Percentiles rank a stretch among this genome's conserved stretches.
Conservation (phyloP, 2,113 vertebrate genomes). For the Craseonycteris thonglongyai region DNA sequence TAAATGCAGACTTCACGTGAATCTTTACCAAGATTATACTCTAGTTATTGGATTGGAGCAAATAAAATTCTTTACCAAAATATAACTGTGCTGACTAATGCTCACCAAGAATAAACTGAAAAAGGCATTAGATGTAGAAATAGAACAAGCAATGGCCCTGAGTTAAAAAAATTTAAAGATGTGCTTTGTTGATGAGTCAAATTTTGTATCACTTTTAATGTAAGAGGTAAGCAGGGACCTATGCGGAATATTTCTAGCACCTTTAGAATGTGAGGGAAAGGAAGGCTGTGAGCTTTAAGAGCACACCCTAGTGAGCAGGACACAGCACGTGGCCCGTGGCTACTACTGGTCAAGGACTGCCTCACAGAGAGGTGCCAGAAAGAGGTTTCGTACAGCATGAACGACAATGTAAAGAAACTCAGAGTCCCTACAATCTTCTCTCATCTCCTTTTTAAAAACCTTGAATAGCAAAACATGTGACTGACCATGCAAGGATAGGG, state of each 20-base stretch:
- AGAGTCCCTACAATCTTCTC: background rate
- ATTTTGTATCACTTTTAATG: background rate
- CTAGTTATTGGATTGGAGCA: background rate
- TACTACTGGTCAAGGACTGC: rapidly evolving
- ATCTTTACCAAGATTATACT: background rate
- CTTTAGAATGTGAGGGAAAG: background rate
- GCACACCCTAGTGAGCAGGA: background rate
- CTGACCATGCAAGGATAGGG: background rate
- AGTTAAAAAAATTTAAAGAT: background rate
- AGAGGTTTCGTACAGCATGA: background rate
- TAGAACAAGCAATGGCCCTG: slow-evolving; percentile 61
- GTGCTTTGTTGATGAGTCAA: slow-evolving; percentile 25
- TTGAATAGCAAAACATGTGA: background rate
- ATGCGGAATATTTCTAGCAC: background rate
- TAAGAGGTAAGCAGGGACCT: background rate
- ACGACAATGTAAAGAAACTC: slow-evolving; percentile 7
- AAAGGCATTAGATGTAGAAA: slow-evolving; percentile 54
- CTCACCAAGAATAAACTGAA: slow-evolving; percentile 58
- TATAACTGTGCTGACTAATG: slow-evolving; percentile 40
- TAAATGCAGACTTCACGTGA: background rate
- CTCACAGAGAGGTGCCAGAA: background rate
- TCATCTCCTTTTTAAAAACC: background rate
- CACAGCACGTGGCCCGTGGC: rapidly evolving
- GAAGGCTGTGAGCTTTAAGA: background rate
- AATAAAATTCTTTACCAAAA: slow-evolving; percentile 29